phyloP scores from a whole-genome alignment of 2,113 vertebrate genomes.

The Oreotrochilus melanogaster region DNA sequence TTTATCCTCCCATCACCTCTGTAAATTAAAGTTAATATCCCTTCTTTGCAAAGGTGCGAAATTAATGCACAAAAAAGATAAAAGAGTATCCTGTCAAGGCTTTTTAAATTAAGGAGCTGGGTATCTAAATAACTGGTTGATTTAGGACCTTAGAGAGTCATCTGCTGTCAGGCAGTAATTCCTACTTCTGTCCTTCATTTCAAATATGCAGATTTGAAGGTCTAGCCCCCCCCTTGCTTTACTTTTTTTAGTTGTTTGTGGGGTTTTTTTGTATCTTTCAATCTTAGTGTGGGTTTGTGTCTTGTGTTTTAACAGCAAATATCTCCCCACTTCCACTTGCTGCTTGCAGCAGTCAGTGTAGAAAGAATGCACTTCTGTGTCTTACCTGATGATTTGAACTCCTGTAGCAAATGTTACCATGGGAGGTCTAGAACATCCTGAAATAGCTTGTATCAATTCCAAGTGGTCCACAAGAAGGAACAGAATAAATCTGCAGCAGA shows the following conservation, averaged over 20 bases:
- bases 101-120: background rate
- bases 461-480: background rate
- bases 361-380: accelerated
- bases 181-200: background rate
- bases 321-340: background rate
- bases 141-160: background rate
- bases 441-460: background rate
- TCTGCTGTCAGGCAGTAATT: background rate
- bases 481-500: background rate
- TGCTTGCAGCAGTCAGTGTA: background rate
- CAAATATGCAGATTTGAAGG: background rate
- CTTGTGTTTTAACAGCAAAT: background rate
- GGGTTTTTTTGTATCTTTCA: background rate
- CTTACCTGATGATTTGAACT: background rate
- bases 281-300: background rate
- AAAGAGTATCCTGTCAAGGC: background rate
- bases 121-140: background rate
- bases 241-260: no score
- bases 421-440: background rate
- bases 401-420: background rate
- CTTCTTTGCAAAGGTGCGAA: background rate
- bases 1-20: background rate
- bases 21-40: background rate
- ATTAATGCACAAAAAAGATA: background rate
- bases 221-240: background rate